phyloP scores from a whole-genome alignment of 2,888 invertebrate genomes.

The Pseudeuparius sepicola region DNA sequence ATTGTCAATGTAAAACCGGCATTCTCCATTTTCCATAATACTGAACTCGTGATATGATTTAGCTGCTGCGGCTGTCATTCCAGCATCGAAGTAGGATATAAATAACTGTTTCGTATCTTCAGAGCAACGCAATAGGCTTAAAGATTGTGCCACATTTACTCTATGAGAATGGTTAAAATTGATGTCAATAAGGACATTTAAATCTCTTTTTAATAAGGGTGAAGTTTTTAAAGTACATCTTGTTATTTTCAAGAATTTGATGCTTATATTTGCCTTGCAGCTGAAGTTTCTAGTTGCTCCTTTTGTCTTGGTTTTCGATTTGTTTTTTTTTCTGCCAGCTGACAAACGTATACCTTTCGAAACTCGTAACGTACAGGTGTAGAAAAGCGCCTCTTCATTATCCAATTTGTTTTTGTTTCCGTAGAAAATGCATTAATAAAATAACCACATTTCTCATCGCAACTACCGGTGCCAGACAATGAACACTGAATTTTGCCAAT shows the following conservation, averaged over 20 bases:
- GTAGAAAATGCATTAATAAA: too few relatives aligned
- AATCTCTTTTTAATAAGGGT: too few relatives aligned
- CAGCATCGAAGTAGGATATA: constrained; percentile 9
- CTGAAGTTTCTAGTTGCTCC: background rate
- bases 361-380: constrained; percentile 3
- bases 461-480: too few relatives aligned
- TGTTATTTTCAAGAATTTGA: constrained; percentile 4
- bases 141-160: constrained; percentile 6
- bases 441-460: too few relatives aligned
- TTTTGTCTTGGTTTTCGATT: too few relatives aligned
- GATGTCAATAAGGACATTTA: constrained; percentile 9
- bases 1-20: too few relatives aligned
- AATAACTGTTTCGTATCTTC: constrained; percentile 8
- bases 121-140: constrained; percentile 7
- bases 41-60: constrained; percentile 9
- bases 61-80: constrained; percentile 7
- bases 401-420: too few relatives aligned
- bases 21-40: too few relatives aligned
- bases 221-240: constrained; percentile 1
- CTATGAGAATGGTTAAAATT: constrained; percentile 7
- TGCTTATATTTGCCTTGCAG: constrained; percentile 4
- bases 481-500: too few relatives aligned
- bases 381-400: constrained; percentile 4
- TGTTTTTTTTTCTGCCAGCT: constrained; percentile 1
- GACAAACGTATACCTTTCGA: constrained; percentile 3